Evolutionary conservation across 2,888 invertebrate species (phyloP), one percentile per base, ranked within the genome.

Genomic region (Lumbricus terrestris): DNA sequence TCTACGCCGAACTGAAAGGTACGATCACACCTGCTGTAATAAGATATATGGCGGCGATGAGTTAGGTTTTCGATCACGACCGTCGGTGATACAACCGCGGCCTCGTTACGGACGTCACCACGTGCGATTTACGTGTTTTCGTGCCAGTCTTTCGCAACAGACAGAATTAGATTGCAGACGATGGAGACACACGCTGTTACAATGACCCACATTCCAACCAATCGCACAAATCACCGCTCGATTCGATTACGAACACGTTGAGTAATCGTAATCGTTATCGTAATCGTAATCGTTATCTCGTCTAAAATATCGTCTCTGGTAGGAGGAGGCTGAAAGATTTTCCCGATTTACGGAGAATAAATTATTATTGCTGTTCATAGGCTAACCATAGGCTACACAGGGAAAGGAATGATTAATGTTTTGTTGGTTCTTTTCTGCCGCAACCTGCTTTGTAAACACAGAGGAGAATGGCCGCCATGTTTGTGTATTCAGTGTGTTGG

Each of bases 141-240:
- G 29, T 16, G 69, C n/a, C 69, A 6, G 69, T 69, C 69, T 69
- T 69, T n/a, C 69, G 69, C n/a, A n/a, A 69, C n/a, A n/a, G 69
- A 69, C n/a, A 69, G n/a, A 69, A 69, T 69, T 29, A 69, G 69
- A 69, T 69, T 69, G 69, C 69, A 69, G 69, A 69, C 69, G 69
- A 69, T 6, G 29, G 69, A 15, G 69, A 69, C 69, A 23, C 85
- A 37, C 37, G 85, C 15, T 85, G 85, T 85, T 35, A 85, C 85
- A 85, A 35, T 85, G 85, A 85, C 85, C 85, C 85, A 85, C 85
- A 85, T 85, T 23, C 85, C 85, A 23, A 23, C 35, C 85, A 85
- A 85, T 85, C 34, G 83, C 83, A 20, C 47, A 34, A 83, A 33
- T 34, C 35, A 29, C 85, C 85, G 85, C 85, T 5, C 34, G 37